Conservation (phyloP, 1,140 invertebrate genomes). For the Drosophila dunni region DNA sequence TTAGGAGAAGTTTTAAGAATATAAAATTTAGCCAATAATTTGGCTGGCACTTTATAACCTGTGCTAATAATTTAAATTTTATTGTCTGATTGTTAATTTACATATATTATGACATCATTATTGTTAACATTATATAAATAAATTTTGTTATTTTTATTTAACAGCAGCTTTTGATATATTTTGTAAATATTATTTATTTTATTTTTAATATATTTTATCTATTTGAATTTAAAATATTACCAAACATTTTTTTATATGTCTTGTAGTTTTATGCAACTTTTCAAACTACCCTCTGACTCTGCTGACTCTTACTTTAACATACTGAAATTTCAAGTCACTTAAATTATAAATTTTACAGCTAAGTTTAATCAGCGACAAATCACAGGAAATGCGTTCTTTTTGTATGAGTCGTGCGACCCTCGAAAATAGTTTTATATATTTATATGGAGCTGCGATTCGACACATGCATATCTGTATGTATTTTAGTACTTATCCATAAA, state of each 20-base stretch:
- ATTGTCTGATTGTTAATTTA: no score
- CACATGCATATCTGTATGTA: constrained; percentile 12
- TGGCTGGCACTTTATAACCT: no score
- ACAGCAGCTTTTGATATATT: no score
- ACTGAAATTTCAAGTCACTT: neutral
- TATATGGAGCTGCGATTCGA: neutral
- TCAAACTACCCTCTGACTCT: neutral
- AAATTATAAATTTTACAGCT: neutral
- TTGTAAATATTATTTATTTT: no score
- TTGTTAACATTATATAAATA: no score
- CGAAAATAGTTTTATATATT: neutral
- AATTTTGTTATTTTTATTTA: no score
- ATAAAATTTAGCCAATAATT: neutral
- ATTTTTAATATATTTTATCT: no score
- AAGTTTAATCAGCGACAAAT: neutral
- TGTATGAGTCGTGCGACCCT: neutral
- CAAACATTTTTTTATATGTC: no score
- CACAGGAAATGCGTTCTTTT: neutral
- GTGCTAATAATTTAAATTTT: neutral
- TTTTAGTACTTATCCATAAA: neutral
- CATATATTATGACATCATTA: no score
- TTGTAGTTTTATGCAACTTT: no score
- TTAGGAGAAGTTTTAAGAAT: constrained; percentile 25
- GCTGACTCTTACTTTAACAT: no score
- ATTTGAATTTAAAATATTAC: no score